Base-by-base conservation (phyloP, 2,888 invertebrate genomes). In the Melitaea athalia region DNA sequence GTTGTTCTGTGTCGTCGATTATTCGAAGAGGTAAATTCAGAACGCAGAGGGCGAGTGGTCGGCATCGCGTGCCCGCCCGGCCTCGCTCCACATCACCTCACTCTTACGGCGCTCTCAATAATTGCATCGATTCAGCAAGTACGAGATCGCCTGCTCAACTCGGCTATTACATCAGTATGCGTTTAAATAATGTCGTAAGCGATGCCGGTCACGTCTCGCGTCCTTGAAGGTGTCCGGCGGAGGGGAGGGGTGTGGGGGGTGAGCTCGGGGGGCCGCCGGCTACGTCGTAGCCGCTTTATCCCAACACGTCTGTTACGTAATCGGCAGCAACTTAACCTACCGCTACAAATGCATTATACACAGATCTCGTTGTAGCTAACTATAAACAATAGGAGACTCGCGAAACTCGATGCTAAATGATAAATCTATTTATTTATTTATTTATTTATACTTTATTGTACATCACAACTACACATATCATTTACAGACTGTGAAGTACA, bases 81-180 rank as follows among this genome's bases (percentile, higher is more conserved):
- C 31, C 63, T 57, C 55, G 55, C 55, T n/a, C 55, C 15, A 38
- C 55, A 38, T 57, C 55, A 57, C 38, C 15, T 15, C 2, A 50
- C 8, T 50, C 55, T 57, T n/a, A 33, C 55, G 33, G 38, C 38
- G 53, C 24, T 53, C 53, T 53, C 14, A 55, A 55, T 55, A 42
- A 57, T 38, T 57, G 38, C n/a, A 42, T 42, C 15, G 31, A 42
- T 42, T 42, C 15, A 57, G 10, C 38, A 33, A 57, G 42, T 42
- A 38, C 14, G 57, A 15, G 31, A 15, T 42, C 14, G 42, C 14
- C 57, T 38, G 15, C 57, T 57, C 42, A 57, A 57, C 11, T 57
- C 31, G n/a, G 33, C 33, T 57, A 42, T 57, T 57, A 57, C 57
- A 57, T 57, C 57, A 57, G 57, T 38, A 8, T n/a, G 33, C 33